Conservation (phyloP, 2,797 vertebrate species). For the Monodelphis domestica region DNA sequence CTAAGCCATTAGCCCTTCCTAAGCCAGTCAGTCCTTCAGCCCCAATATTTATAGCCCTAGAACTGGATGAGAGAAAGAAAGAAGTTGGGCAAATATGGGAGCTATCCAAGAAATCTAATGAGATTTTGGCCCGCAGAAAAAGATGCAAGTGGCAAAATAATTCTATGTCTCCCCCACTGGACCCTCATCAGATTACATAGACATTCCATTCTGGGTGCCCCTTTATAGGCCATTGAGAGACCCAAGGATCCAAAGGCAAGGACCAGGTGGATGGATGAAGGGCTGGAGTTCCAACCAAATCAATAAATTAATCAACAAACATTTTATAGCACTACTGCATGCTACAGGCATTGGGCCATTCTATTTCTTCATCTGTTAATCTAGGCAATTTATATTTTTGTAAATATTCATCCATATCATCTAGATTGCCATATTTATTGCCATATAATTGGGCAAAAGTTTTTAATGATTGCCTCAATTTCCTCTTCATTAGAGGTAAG, state of each 20-base stretch:
- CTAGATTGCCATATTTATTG: too few relatives aligned
- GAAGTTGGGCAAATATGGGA: conserved; percentile 48
- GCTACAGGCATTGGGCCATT: not conserved
- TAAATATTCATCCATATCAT: too few relatives aligned
- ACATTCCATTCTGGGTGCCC: not conserved
- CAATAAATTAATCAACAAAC: not conserved
- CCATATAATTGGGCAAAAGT: too few relatives aligned
- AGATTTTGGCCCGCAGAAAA: conserved; percentile 13
- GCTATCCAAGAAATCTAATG: conserved; percentile 42
- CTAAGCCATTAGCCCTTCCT: conserved; percentile 56
- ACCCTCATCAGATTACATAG: not conserved
- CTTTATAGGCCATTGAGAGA: not conserved
- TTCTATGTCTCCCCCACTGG: not conserved
- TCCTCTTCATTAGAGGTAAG: too few relatives aligned
- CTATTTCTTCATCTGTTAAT: too few relatives aligned
- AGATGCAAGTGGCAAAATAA: not conserved
- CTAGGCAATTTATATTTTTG: too few relatives aligned
- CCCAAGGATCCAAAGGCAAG: not conserved
- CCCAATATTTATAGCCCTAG: conserved; percentile 48
- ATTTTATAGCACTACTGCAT: not conserved
- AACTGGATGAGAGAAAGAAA: conserved; percentile 56
- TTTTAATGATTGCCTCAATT: too few relatives aligned
- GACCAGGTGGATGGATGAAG: not conserved
- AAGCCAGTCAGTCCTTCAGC: conserved; percentile 44
- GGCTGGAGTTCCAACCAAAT: not conserved